Evolutionary conservation across 2,888 invertebrate genomes (phyloP).

Genomic region (Schrankia costaestrigalis): DNA sequence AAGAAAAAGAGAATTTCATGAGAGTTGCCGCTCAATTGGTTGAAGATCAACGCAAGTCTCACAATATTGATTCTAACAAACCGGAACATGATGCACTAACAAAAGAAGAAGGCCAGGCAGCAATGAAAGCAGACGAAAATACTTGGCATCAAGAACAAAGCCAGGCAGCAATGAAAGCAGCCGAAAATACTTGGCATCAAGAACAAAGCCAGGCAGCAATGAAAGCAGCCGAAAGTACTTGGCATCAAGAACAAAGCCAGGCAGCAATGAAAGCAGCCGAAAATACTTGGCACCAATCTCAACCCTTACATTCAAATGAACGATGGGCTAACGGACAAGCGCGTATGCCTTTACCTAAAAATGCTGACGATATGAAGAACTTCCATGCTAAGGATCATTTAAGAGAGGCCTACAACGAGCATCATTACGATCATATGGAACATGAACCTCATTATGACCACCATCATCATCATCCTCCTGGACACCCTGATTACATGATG

Average conservation of each 20-base stretch:
- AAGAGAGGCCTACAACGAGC: conserved; percentile 12
- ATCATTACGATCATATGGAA: conserved; percentile 12
- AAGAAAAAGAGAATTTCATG: neutral
- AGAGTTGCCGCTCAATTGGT: neutral
- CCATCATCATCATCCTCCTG: conserved; percentile 9
- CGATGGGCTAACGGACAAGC: conserved; percentile 22
- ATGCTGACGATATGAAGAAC: conserved; percentile 13
- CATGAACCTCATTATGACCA: conserved; percentile 10
- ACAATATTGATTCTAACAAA: too few relatives aligned
- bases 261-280: neutral
- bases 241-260: neutral
- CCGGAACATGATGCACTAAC: too few relatives aligned
- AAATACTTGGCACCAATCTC: conserved; percentile 12
- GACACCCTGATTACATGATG: conserved; percentile 19
- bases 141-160: too few relatives aligned
- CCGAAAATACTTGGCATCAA: conserved; percentile 7
- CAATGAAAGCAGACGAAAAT: conserved; percentile 17
- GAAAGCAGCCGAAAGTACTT: neutral
- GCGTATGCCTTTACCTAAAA: conserved; percentile 24
- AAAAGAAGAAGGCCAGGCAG: too few relatives aligned
- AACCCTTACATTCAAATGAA: conserved; percentile 10
- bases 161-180: conserved; percentile 20
- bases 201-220: neutral
- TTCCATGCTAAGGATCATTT: conserved; percentile 14
- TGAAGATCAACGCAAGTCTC: too few relatives aligned